Percentiles rank a stretch among this genome's conserved stretches.
phyloP scores from a whole-genome alignment of 2,113 vertebrate genomes.

The Gambusia affinis region DNA sequence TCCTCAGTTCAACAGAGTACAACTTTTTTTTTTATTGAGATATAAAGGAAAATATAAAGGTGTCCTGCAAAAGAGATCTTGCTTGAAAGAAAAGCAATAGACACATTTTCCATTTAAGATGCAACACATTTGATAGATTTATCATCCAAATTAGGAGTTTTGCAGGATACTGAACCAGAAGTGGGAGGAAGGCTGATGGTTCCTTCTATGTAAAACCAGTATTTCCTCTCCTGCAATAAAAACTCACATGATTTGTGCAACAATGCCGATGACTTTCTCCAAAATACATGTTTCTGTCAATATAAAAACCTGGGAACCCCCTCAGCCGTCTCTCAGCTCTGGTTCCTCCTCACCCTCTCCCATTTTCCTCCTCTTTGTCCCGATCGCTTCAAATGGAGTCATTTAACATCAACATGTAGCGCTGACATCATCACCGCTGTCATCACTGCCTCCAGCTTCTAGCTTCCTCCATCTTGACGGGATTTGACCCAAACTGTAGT shows the following conservation, averaged over 20 bases:
- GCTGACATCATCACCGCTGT: slow-evolving; percentile 48
- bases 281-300: too few species aligned
- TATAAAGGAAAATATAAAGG: background rate
- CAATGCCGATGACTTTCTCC: background rate
- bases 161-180: slow-evolving; percentile 49
- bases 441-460: slow-evolving; percentile 59
- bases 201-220: background rate
- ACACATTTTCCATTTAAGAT: background rate
- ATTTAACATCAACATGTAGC: slow-evolving; percentile 24
- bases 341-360: background rate
- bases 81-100: background rate
- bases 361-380: background rate
- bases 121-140: background rate
- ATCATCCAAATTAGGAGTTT: slow-evolving; percentile 5
- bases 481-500: background rate
- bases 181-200: slow-evolving; percentile 31
- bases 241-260: background rate
- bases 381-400: slow-evolving; percentile 10
- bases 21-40: background rate
- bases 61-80: slow-evolving; percentile 42
- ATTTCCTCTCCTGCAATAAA: background rate
- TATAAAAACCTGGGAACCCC: background rate
- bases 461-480: slow-evolving; percentile 55
- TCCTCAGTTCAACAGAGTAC: slow-evolving; percentile 43
- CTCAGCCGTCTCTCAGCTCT: slow-evolving; percentile 31